Evolutionary conservation across 2,113 vertebrate genomes (phyloP).

Genomic region (Passer montanus): DNA sequence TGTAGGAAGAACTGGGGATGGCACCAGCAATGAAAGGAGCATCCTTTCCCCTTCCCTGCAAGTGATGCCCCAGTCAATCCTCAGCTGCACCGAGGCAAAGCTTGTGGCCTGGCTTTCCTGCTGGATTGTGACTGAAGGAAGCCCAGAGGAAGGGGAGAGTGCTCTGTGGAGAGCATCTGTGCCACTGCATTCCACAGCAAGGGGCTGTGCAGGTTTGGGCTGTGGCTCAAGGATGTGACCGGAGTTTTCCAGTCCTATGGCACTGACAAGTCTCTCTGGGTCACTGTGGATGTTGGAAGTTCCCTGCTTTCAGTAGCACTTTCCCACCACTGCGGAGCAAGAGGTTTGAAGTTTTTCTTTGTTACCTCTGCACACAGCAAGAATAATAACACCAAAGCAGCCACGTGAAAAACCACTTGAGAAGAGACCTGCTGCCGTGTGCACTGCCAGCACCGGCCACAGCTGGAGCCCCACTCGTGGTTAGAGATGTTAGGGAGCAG

Average conservation of each 20-base stretch:
- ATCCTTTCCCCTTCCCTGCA: neutral
- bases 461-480: neutral
- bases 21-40: neutral
- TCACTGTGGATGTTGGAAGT: neutral
- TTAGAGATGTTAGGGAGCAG: neutral
- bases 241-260: neutral
- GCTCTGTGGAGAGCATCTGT: neutral
- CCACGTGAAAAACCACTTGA: neutral
- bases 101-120: neutral
- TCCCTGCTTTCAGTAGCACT: neutral
- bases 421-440: accelerated
- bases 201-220: neutral
- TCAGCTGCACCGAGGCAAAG: neutral
- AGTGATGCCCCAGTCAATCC: neutral
- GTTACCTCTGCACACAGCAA: neutral
- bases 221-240: neutral
- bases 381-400: neutral
- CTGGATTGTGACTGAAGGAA: neutral
- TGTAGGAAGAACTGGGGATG: neutral
- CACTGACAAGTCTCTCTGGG: neutral
- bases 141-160: neutral
- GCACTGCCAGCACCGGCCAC: neutral
- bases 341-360: neutral
- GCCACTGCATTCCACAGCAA: neutral
- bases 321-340: neutral